phyloP scores from a whole-genome alignment of 1,140 invertebrate species.

The Meloidogyne hapla region DNA sequence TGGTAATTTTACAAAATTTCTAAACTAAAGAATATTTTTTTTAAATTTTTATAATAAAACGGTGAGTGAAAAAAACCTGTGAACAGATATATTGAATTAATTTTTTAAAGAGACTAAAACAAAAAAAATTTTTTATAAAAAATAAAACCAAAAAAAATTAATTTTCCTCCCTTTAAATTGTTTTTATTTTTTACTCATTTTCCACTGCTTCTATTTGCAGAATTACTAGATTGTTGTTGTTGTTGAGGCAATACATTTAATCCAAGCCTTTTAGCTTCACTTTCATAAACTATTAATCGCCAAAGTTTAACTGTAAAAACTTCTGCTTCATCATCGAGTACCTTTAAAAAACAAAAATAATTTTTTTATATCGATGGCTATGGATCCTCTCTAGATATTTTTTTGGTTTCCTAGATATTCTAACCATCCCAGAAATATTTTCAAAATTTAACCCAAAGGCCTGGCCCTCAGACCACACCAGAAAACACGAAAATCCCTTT shows the following conservation, averaged over 20 bases:
- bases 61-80: conserved; percentile 2
- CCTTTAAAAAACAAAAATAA: conserved; percentile 68
- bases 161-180: not conserved
- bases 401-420: no score
- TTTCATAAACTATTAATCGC: conserved; percentile 96
- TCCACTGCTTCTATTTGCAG: not conserved
- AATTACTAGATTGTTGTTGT: not conserved
- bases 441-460: no score
- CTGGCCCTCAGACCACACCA: no score
- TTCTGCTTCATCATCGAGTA: conserved; percentile 97
- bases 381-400: no score
- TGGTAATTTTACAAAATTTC: no score
- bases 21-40: no score
- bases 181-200: not conserved
- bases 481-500: no score
- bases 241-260: conserved; percentile 26
- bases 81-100: not conserved
- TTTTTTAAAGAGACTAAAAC: not conserved
- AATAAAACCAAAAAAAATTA: not conserved
- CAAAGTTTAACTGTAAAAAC: conserved; percentile 99
- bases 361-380: no score
- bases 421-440: no score
- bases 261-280: conserved; percentile 85
- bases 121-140: not conserved
- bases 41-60: no score